Evolutionary conservation across 2,888 invertebrate species (phyloP), one percentile per base, ranked within the genome.

Genomic region (Nyleta sp.): DNA sequence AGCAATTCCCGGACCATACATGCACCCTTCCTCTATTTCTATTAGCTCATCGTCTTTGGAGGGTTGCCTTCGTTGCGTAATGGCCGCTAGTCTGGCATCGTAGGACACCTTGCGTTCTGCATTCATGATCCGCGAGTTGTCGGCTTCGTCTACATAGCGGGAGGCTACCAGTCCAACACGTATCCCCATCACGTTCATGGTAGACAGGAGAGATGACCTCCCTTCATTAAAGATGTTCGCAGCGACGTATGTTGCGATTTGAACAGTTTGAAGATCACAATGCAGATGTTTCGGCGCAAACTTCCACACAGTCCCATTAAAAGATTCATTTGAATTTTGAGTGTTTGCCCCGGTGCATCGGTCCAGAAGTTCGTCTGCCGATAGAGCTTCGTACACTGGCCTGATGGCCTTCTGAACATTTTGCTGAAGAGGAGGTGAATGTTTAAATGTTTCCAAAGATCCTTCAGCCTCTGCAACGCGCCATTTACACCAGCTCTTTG

Each of bases 271-370:
- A 2, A 40, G 40, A 17, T 6, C 78, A 22, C 33, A 74, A 67
- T 81, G 15, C 44, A 76, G 10, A 48, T 76, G 79, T 78, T 84
- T 84, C 20, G 84, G 83, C 60, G 81, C 40, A 59, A 85, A 81
- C 62, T 82, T 83, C 87, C 86, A 87, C 18, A 87, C 80, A 8
- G 84, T 75, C 22, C 84, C 79, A 70, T 87, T 87, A 17, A 83
- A 85, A 57, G 84, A 84, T 70, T 87, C 87, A 52, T 88, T 88
- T 83, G 82, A 24, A 75, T 83, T 88, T 88, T 83, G 82, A 24
- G 77, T 83, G 60, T 80, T 65, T 15, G 74, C 80, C 22, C 81
- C 78, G 15, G 78, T 87, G 85, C 4, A 82, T 86, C 86, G 55
- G 85, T 85, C 65, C 85, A 80, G 80, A 83, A 87, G 62, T 85